Evolutionary conservation across 1,140 invertebrate species (phyloP).

Genomic region (Conus betulinus): DNA sequence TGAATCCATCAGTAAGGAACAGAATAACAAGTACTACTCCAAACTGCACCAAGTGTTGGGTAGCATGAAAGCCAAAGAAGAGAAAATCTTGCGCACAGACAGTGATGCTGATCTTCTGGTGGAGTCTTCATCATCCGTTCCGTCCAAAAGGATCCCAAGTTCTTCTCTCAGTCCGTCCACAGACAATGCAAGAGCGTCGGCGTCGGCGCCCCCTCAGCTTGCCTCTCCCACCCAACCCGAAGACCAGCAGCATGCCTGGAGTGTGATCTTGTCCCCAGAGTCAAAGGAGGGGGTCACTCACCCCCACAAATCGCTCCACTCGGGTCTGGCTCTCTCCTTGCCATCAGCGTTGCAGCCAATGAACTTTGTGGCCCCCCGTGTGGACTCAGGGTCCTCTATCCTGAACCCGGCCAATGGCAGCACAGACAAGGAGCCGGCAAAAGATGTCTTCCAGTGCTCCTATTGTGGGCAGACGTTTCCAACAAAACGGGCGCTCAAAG

Average conservation of each 20-base stretch:
- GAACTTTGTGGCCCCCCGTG: not conserved
- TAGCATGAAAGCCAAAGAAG: not conserved
- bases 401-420: not conserved
- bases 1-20: conserved; percentile 52
- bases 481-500: conserved; percentile 82
- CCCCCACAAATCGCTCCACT: not conserved
- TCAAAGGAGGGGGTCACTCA: not conserved
- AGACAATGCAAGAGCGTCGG: not conserved
- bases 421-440: not conserved
- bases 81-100: not conserved
- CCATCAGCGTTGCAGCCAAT: not conserved
- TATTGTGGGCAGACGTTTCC: conserved; percentile 89
- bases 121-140: not conserved
- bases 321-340: not conserved
- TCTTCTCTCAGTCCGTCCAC: not conserved
- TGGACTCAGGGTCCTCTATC: not conserved
- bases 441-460: conserved; percentile 80
- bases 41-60: conserved; percentile 39
- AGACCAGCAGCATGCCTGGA: not conserved
- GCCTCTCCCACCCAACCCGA: not conserved
- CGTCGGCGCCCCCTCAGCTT: not conserved
- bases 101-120: not conserved
- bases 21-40: conserved; percentile 64
- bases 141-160: not conserved
- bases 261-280: not conserved